A percentile compares a stretch with the other conserved stretches of the same genome.
Evolutionary conservation across 1,140 invertebrate genomes (phyloP).

Genomic region (Drosophila kurseongensis): DNA sequence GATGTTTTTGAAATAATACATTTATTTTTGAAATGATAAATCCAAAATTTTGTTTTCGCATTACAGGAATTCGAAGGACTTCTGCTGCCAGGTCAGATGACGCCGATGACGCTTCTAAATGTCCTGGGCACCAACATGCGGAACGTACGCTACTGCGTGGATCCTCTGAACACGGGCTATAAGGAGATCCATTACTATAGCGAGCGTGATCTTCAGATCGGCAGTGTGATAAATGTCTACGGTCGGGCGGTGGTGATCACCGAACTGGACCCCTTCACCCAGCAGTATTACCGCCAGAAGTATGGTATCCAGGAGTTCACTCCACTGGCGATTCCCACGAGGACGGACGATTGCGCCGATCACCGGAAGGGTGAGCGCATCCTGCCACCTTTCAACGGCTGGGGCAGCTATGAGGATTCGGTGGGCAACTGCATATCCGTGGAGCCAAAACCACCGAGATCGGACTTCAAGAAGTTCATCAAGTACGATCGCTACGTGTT

Average conservation of each 20-base stretch:
- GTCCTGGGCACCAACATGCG: conserved; percentile 87
- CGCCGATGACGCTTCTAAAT: conserved; percentile 89
- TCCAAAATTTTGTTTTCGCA: neutral
- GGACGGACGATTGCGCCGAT: conserved; percentile 75
- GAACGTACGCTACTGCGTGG: conserved; percentile 87
- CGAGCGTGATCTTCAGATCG: conserved; percentile 90
- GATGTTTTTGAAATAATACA: neutral
- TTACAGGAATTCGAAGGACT: conserved; percentile 83
- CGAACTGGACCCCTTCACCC: conserved; percentile 92
- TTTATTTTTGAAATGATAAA: too few relatives aligned
- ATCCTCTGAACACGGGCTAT: conserved; percentile 86
- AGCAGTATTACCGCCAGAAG: conserved; percentile 91
- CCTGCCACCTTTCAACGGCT: conserved; percentile 94
- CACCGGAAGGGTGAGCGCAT: conserved; percentile 84
- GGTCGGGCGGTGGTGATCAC: conserved; percentile 91
- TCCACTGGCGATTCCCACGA: conserved; percentile 85
- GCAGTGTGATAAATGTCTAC: conserved; percentile 91
- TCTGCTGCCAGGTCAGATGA: conserved; percentile 87
- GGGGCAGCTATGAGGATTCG: conserved; percentile 94
- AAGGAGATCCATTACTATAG: conserved; percentile 87
- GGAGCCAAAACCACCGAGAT: conserved; percentile 90
- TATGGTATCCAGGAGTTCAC: conserved; percentile 87
- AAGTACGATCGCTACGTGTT: conserved; percentile 91
- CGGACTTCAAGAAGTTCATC: conserved; percentile 93
- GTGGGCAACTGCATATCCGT: conserved; percentile 93